Base-by-base conservation (phyloP, 2,888 invertebrate genomes). In the Volucella zonaria region DNA sequence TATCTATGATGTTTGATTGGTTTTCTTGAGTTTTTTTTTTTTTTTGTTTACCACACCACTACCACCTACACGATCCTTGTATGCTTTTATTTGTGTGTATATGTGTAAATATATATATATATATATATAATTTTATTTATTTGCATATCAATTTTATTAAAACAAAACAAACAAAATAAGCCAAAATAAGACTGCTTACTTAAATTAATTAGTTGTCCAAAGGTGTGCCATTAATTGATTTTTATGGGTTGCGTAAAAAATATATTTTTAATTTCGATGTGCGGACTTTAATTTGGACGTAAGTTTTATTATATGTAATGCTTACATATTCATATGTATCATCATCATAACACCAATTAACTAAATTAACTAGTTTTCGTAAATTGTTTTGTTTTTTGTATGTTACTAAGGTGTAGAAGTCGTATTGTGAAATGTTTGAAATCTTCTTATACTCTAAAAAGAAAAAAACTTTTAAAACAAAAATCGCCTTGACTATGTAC, bases 1-100 rank as follows among this genome's bases (percentile, higher is more conserved):
- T 47, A 49, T 51, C 15, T 66, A 18, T 58, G 18, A 66, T 1
- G 52, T 18, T 51, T 54, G 11, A 56, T 18, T 52, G 47, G 38
- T 40, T 14, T 56, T 23, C 18, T 23, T 43, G 47, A 10, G 47
- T 52, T 68, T 52, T 10, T n/a, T 64, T 62, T 18, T 18, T 49
- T 15, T 47, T 59, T 67, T 18, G 12, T 52, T 77, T 64, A 62
- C 59, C 9, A 61, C 45, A 54, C 51, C 56, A 52, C 40, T 51
- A 38, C 18, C 31, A 31, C 0, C 11, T 47, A 45, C 15, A 18
- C 18, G 10, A 38, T n/a, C 42, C 31, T 59, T 70, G 43, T 52
- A 47, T 52, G 51, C 52, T 78, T 66, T 56, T 49, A 56, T 70
- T 56, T 56, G 38, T 51, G 40, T 66, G 66, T 66, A 66, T 52